Conservation (phyloP, 2,888 invertebrate genomes). For the Gasteruption jaculator region DNA sequence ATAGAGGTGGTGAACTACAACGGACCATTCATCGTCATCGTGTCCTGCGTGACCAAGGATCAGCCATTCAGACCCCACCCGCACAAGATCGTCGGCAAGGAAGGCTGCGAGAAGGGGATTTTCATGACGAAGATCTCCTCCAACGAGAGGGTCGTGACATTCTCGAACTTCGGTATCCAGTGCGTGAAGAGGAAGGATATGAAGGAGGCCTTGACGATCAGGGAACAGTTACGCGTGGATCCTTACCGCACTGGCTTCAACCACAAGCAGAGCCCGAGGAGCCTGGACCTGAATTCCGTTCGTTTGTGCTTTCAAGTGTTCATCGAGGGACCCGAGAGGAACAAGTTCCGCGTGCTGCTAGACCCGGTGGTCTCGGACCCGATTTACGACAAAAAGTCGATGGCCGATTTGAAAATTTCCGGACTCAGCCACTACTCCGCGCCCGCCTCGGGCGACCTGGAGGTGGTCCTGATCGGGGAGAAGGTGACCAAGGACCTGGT, state of each 20-base stretch:
- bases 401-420: conserved; percentile 57
- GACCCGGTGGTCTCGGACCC: conserved; percentile 58
- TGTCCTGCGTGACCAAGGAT: conserved; percentile 62
- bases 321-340: conserved; percentile 51
- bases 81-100: conserved; percentile 60
- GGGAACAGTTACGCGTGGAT: conserved; percentile 58
- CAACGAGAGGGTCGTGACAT: conserved; percentile 50
- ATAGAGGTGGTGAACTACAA: conserved; percentile 56
- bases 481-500: conserved; percentile 55
- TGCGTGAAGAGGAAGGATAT: conserved; percentile 62
- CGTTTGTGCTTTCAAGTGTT: conserved; percentile 63
- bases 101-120: conserved; percentile 59
- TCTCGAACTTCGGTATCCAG: conserved; percentile 60
- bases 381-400: conserved; percentile 61
- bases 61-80: conserved; percentile 57
- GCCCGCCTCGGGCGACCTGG: conserved; percentile 56
- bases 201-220: conserved; percentile 53
- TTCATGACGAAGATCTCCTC: conserved; percentile 53
- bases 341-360: conserved; percentile 54
- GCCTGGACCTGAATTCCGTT: conserved; percentile 58
- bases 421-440: conserved; percentile 57
- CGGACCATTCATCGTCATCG: conserved; percentile 58
- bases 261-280: conserved; percentile 53
- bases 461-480: conserved; percentile 60
- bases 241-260: conserved; percentile 59